Conservation (phyloP, 2,113 vertebrate species). For the Gopherus evgoodei region DNA sequence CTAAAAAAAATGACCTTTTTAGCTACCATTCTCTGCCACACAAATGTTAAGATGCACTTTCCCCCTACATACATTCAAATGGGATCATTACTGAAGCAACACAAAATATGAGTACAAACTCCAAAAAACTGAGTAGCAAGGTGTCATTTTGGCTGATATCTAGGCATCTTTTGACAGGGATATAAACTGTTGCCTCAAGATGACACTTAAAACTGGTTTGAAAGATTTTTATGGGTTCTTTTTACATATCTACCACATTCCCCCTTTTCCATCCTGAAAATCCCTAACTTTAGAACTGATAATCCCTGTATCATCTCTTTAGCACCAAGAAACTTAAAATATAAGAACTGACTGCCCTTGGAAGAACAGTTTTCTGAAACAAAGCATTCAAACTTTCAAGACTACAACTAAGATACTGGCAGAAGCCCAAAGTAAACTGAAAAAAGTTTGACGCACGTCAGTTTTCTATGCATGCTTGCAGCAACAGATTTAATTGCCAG, state of each 20-base stretch:
- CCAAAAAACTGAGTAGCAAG: neutral
- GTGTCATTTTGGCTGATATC: neutral
- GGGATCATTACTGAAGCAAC: neutral
- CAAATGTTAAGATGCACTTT: neutral
- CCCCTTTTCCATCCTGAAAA: slow-evolving; percentile 3
- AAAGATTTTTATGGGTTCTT: neutral
- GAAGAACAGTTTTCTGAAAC: neutral
- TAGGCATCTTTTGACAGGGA: neutral
- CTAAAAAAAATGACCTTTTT: neutral
- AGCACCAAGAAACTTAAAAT: neutral
- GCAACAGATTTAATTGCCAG: slow-evolving; percentile 23
- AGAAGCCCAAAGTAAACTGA: neutral
- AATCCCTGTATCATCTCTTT: slow-evolving; percentile 16
- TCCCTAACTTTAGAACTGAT: neutral
- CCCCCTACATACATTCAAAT: neutral
- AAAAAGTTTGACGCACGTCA: neutral
- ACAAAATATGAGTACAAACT: neutral
- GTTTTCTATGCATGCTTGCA: neutral
- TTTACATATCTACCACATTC: neutral
- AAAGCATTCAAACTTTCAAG: neutral
- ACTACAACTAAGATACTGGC: neutral
- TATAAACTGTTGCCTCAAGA: neutral
- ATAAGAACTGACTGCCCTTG: neutral
- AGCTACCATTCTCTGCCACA: neutral
- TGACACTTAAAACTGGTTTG: neutral